phyloP scores from a whole-genome alignment of 1,140 invertebrate species.

The Drosophila aff. region DNA sequence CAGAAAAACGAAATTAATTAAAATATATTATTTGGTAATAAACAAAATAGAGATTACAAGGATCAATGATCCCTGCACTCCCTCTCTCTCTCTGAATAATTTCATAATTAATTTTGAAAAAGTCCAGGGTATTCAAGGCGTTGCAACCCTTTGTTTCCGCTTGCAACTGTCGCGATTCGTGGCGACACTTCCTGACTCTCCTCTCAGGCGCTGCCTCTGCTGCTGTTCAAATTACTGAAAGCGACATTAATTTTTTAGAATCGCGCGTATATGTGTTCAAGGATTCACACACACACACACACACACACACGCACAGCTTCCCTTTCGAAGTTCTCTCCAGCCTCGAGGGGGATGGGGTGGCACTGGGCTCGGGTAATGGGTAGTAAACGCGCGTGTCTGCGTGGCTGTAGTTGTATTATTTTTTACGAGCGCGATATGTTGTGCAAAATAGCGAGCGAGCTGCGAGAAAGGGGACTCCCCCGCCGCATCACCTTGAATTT shows the following conservation, averaged over 20 bases:
- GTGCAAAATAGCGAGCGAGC: slow-evolving; percentile 68
- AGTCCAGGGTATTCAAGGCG: neutral
- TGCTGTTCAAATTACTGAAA: slow-evolving; percentile 77
- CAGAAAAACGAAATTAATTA: neutral
- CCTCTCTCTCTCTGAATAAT: neutral
- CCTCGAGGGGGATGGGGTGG: neutral
- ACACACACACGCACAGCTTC: neutral
- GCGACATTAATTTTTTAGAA: slow-evolving; percentile 84
- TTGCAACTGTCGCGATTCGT: slow-evolving; percentile 13
- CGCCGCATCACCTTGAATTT: slow-evolving; percentile 31
- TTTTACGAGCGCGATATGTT: slow-evolving; percentile 83
- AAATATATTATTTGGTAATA: neutral
- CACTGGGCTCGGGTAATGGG: slow-evolving; percentile 46
- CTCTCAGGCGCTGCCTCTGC: slow-evolving; percentile 35
- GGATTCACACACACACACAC: slow-evolving; percentile 14
- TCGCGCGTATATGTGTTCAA: slow-evolving; percentile 68
- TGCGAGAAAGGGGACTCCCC: neutral
- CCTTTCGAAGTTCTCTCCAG: slow-evolving; percentile 1
- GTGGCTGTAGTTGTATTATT: slow-evolving; percentile 81
- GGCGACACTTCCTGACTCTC: slow-evolving; percentile 6
- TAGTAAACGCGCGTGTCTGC: slow-evolving; percentile 74
- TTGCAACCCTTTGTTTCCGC: neutral
- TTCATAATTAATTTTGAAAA: neutral
- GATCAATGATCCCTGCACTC: neutral
- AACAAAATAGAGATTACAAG: neutral